Conservation (phyloP, 2,113 vertebrate species). For the Rhynchomys soricoides region DNA sequence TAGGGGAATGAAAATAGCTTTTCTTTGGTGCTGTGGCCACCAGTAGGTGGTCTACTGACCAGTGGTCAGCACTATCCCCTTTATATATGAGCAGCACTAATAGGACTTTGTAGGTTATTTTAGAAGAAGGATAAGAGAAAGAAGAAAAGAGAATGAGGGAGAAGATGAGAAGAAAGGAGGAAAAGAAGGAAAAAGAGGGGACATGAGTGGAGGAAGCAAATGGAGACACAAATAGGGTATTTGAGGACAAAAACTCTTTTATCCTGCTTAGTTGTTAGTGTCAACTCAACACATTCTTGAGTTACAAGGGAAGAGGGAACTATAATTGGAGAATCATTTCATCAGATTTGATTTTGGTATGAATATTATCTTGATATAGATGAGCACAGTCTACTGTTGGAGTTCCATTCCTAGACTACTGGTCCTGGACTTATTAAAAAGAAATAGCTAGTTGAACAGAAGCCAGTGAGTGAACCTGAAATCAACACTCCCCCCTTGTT, state of each 20-base stretch:
- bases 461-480: background rate
- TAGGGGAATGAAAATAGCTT: background rate
- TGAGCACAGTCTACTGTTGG: too few species aligned
- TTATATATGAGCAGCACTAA: background rate
- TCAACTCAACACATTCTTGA: background rate
- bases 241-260: background rate
- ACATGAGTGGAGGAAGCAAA: background rate
- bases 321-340: background rate
- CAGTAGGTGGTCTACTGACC: background rate
- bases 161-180: background rate
- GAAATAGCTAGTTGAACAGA: background rate
- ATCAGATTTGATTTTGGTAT: background rate
- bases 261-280: too few species aligned
- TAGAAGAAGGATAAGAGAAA: background rate
- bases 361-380: background rate
- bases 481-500: background rate
- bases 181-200: background rate
- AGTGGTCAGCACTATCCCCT: background rate
- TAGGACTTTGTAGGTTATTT: background rate
- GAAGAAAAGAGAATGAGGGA: background rate
- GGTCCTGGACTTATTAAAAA: background rate
- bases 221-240: background rate
- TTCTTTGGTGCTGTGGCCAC: background rate
- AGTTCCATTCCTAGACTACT: too few species aligned
- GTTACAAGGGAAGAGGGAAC: background rate